Conservation (phyloP, 2,888 invertebrate genomes). For the Lathronympha strigana region DNA sequence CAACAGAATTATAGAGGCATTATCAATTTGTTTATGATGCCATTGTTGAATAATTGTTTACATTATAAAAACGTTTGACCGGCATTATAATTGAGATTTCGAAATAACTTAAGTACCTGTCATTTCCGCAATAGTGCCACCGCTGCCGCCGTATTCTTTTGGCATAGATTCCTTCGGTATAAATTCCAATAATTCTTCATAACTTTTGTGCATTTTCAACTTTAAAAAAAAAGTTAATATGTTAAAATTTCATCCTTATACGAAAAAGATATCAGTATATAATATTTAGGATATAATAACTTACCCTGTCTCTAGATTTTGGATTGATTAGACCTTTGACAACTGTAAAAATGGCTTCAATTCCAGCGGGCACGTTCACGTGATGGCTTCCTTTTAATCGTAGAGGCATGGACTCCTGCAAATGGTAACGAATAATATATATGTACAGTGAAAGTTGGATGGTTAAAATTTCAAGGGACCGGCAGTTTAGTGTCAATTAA, state of each 20-base stretch:
- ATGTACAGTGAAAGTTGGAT: background rate
- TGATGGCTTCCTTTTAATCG: conserved; percentile 85
- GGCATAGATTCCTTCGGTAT: conserved; percentile 86
- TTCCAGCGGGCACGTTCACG: conserved; percentile 81
- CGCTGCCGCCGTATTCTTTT: conserved; percentile 87
- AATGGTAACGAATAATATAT: conserved; percentile 38
- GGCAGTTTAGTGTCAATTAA: no score
- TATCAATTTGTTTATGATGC: no score
- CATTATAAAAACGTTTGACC: no score
- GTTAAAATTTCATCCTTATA: background rate
- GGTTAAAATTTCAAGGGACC: no score
- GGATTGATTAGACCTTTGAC: conserved; percentile 82
- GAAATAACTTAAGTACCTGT: conserved; percentile 76
- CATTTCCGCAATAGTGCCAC: conserved; percentile 78
- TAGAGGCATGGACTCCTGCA: conserved; percentile 85
- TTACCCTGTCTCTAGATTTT: conserved; percentile 84
- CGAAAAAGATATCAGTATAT: background rate
- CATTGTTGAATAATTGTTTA: no score
- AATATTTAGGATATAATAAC: conserved; percentile 38
- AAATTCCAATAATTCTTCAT: conserved; percentile 80
- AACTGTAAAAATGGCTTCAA: conserved; percentile 83
- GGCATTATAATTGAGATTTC: background rate
- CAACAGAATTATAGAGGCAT: no score
- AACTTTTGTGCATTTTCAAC: conserved; percentile 82
- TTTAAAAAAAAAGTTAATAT: conserved; percentile 48